A percentile compares a stretch with the other conserved stretches of the same genome.
These are phyloP conservation scores for Odocoileus virginianus DNA, from an alignment of 2,113 vertebrate genomes.

Conservation along the genomic window DNA sequence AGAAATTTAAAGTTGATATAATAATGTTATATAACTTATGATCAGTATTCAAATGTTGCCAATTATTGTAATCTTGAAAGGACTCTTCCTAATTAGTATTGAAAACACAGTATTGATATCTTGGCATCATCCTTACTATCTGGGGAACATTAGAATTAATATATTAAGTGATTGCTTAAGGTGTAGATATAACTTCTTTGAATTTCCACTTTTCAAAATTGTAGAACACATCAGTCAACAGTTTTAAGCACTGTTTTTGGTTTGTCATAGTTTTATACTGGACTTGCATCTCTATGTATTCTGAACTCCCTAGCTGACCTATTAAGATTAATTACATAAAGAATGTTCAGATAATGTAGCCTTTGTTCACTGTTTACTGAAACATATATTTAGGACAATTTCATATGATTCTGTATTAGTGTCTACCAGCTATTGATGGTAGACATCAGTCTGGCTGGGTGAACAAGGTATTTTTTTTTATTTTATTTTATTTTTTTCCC, in stretches of 20 bases:
- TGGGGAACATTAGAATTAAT: neutral
- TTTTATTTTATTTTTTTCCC: no score
- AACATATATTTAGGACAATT: slow-evolving; percentile 2
- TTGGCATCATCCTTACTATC: neutral
- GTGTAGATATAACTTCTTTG: neutral
- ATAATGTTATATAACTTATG: neutral
- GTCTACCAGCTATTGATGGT: neutral
- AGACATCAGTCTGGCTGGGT: neutral
- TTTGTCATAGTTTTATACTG: neutral
- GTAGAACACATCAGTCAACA: neutral
- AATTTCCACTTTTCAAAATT: neutral
- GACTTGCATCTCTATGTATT: slow-evolving; percentile 1
- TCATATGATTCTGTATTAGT: slow-evolving; percentile 10
- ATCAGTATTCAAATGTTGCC: slow-evolving; percentile 10
- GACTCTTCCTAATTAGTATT: neutral
- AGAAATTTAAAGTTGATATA: neutral
- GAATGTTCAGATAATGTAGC: neutral
- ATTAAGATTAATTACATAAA: neutral
- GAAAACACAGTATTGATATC: neutral
- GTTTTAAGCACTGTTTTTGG: slow-evolving; percentile 2
- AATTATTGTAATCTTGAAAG: neutral
- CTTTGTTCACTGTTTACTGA: slow-evolving; percentile 29
- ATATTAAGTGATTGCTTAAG: neutral
- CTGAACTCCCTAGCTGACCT: neutral
- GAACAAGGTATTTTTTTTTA: neutral